Conservation (phyloP, 2,888 invertebrate species). For the Ormia ochracea region DNA sequence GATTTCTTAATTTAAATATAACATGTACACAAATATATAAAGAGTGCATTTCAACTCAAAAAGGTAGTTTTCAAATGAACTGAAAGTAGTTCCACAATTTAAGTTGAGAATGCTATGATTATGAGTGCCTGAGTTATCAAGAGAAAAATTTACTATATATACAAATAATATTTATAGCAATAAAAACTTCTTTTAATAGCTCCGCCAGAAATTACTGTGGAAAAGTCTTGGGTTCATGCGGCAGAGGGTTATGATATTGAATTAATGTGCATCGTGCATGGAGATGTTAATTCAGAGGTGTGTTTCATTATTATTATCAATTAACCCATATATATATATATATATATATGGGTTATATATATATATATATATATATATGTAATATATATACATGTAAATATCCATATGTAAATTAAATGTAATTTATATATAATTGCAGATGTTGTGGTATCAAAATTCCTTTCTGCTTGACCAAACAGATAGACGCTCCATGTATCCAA, state of each 20-base stretch:
- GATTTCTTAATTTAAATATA: too few relatives aligned
- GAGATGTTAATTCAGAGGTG: constrained; percentile 79
- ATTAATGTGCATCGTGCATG: constrained; percentile 81
- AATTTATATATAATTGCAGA: constrained; percentile 73
- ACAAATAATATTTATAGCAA: background rate
- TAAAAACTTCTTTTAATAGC: constrained; percentile 75
- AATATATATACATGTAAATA: too few relatives aligned
- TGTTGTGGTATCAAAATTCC: constrained; percentile 82
- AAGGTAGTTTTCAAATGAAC: too few relatives aligned
- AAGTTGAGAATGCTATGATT: too few relatives aligned
- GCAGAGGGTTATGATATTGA: constrained; percentile 81
- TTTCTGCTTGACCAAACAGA: constrained; percentile 81
- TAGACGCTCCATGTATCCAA: constrained; percentile 80
- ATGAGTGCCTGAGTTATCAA: too few relatives aligned
- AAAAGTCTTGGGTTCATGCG: constrained; percentile 81
- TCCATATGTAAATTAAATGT: too few relatives aligned
- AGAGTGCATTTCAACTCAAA: too few relatives aligned
- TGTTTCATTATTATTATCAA: background rate
- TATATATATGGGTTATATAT: background rate
- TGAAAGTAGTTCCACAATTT: too few relatives aligned
- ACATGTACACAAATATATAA: too few relatives aligned
- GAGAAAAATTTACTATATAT: too few relatives aligned
- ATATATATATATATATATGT: background rate
- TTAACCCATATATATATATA: background rate
- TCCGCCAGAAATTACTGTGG: constrained; percentile 81